Conservation (phyloP, 2,113 vertebrate species). For the Trematocara unimaculatum region DNA sequence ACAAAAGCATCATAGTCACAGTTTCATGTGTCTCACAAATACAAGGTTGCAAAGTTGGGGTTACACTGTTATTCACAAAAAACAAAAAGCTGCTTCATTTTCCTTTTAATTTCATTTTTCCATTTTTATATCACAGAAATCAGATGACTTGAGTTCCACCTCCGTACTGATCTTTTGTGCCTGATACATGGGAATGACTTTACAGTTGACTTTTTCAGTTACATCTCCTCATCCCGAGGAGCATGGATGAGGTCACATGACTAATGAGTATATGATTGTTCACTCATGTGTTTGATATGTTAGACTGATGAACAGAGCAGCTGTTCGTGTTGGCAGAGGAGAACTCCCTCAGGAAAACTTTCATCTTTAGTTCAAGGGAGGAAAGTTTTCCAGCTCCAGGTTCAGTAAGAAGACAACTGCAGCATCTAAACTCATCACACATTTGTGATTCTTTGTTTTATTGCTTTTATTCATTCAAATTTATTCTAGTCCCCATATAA, state of each 20-base stretch:
- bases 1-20: neutral
- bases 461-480: neutral
- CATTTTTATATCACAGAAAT: neutral
- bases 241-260: neutral
- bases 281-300: neutral
- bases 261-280: neutral
- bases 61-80: neutral
- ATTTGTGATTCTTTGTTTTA: slow-evolving; percentile 8
- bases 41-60: neutral
- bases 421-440: neutral
- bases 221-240: neutral
- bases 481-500: neutral
- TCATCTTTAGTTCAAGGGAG: neutral
- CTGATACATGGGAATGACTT: neutral
- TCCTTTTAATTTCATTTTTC: neutral
- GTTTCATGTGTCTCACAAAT: neutral
- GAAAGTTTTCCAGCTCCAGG: slow-evolving; percentile 1
- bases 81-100: neutral
- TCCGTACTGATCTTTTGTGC: neutral
- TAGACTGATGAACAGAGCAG: slow-evolving; percentile 26
- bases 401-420: neutral
- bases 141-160: neutral
- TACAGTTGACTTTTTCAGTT: neutral
- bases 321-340: slow-evolving; percentile 14
- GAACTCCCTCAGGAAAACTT: neutral